Evolutionary conservation across 2,888 invertebrate genomes (phyloP), one percentile per base, ranked within the genome.

Genomic region (Drosophila infuscata): DNA sequence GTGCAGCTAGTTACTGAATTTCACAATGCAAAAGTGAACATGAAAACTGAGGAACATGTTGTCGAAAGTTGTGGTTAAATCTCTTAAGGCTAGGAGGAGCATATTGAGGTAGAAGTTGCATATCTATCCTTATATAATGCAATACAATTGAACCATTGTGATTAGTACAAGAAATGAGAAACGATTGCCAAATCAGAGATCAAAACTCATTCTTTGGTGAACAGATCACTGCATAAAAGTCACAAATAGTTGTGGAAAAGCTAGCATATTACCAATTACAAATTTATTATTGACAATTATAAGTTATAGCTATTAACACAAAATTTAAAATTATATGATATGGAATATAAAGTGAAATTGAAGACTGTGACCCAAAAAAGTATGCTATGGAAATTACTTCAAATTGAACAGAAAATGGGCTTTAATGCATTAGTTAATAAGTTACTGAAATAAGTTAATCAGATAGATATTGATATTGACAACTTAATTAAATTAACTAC

Each of bases 1-100:
- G 48, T 41, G 51, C 15, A 58, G 33, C 54, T 17, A 20, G 12
- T 56, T 48, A 60, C 4, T 33, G 49, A 49, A 20, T 64, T 63
- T 36, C 35, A 9, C 12, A 17, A 25, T 32, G 32, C 33, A 36
- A 7, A 33, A 25, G 32, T 3, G 9, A n/a, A n/a, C 3, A 30
- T 54, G 3, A 7, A 3, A 20, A 15, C 6, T 11, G 20, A 30
- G 20, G 0, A 32, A 15, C 6, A 43, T 6, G 15, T 41, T 57
- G 41, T 2, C 15, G 6, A 15, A 20, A 20, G 32, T 8, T 20
- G 0, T 25, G 2, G 7, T 15, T 7, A 25, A 46, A 25, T 20
- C 20, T 20, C 20, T 11, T 43, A 11, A 43, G 43, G 20, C 20
- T 43, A 11, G 11, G 15, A 15, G 2, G 0, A 3, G 7, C 7